phyloP scores from a whole-genome alignment of 2,888 invertebrate genomes.

The Drosophila mercatorum region DNA sequence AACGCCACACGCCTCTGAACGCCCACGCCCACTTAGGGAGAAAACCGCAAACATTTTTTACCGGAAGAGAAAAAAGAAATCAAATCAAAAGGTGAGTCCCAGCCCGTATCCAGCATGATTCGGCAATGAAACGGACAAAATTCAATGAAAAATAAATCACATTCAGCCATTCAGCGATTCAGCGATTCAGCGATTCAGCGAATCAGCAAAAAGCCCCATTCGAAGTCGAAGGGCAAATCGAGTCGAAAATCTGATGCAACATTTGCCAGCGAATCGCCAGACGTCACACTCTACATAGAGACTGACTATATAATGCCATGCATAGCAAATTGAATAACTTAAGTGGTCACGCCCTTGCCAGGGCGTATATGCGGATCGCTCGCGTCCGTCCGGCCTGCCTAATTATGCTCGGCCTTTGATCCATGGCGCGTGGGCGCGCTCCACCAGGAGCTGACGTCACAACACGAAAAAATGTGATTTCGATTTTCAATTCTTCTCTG shows the following conservation, averaged over 20 bases:
- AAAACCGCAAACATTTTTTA: slow-evolving; percentile 80
- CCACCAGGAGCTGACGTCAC: slow-evolving; percentile 39
- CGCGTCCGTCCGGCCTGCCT: neutral
- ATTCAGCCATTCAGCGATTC: slow-evolving; percentile 4
- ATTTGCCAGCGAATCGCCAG: slow-evolving; percentile 61
- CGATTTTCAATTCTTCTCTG: slow-evolving; percentile 15
- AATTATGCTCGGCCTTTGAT: slow-evolving; percentile 23
- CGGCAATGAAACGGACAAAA: slow-evolving; percentile 3
- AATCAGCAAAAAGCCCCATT: slow-evolving; percentile 23
- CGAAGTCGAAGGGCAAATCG: slow-evolving; percentile 59
- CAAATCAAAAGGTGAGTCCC: slow-evolving; percentile 74
- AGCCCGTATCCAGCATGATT: slow-evolving; percentile 1
- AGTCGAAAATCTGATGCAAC: slow-evolving; percentile 75
- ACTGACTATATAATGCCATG: slow-evolving; percentile 22
- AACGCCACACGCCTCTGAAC: slow-evolving; percentile 46
- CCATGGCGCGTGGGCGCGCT: slow-evolving; percentile 36
- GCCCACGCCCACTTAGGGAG: slow-evolving; percentile 57
- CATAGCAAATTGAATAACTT: slow-evolving; percentile 62
- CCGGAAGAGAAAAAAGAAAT: slow-evolving; percentile 82
- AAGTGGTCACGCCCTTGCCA: slow-evolving; percentile 47
- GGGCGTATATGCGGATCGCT: slow-evolving; percentile 2
- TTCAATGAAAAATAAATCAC: slow-evolving; percentile 10
- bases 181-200: slow-evolving; percentile 26
- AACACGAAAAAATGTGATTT: slow-evolving; percentile 21
- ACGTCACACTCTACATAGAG: slow-evolving; percentile 10